phyloP scores from a whole-genome alignment of 2,797 vertebrate species.

The Oreochromis grahami region DNA sequence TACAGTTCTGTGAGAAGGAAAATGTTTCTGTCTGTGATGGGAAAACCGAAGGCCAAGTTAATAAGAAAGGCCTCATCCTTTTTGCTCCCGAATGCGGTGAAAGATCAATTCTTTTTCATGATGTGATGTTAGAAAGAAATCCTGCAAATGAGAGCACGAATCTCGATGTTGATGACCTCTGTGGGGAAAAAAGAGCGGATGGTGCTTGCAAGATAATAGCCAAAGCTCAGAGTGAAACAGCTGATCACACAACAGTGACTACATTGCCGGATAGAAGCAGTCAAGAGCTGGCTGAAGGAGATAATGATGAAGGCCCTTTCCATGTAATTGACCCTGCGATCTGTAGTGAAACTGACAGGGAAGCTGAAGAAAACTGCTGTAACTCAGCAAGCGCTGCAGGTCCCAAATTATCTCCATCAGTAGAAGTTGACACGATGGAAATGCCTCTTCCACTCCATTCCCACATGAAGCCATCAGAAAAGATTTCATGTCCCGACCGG shows the following conservation, averaged over 20 bases:
- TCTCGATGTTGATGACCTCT: conserved; percentile 24
- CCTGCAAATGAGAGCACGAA: neutral
- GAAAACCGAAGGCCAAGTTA: conserved; percentile 43
- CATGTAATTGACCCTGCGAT: conserved; percentile 64
- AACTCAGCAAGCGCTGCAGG: conserved; percentile 30
- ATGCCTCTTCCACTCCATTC: neutral
- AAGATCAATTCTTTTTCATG: conserved; percentile 20
- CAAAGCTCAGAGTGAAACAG: conserved; percentile 29
- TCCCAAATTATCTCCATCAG: conserved; percentile 36
- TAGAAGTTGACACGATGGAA: conserved; percentile 10
- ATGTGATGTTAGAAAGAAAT: conserved; percentile 29
- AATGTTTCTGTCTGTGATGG: conserved; percentile 7
- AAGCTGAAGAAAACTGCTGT: conserved; percentile 16
- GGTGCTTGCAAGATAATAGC: conserved; percentile 29
- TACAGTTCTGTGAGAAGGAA: conserved; percentile 33
- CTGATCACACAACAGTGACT: conserved; percentile 49
- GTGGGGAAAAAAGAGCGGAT: conserved; percentile 1
- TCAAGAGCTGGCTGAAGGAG: conserved; percentile 53
- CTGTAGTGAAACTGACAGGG: conserved; percentile 46
- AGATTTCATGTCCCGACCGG: neutral
- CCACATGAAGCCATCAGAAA: neutral
- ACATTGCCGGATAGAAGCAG: conserved; percentile 35
- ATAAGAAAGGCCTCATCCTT: conserved; percentile 11
- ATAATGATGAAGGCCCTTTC: conserved; percentile 50
- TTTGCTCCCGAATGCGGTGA: conserved; percentile 2